Base-by-base conservation (phyloP, 2,888 invertebrate species). In the Rotaria macrura region DNA sequence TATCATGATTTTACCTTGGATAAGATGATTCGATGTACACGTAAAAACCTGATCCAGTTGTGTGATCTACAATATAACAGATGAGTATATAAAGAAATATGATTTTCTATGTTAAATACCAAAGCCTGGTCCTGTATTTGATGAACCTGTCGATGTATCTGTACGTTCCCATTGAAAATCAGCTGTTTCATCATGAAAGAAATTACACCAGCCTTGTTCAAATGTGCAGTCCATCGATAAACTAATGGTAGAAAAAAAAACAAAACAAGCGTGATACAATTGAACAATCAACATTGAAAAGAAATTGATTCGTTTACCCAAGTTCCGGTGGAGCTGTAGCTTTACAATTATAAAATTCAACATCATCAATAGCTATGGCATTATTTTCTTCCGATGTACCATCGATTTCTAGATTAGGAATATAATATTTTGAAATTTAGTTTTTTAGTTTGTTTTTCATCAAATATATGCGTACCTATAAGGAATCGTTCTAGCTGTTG, bases 21-120 rank as follows among this genome's bases (percentile, higher is more conserved):
- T 87, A 87, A 29, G 89, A 88, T 3, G 88, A 87, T 86, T 89
- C 88, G 83, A 89, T 88, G 85, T 87, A 89, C 54, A 88, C 87
- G 86, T 89, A 89, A 85, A 88, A 88, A 23, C 89, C 89, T 20
- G 25, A 17, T 20, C 86, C 86, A 83, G 85, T 86, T 29, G 86
- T 86, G 25, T 86, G 86, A 54, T 86, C 86, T 29, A 38, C 17
- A 40, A 9, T 0, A 43, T n/a, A 79, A 23, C 2, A 7, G 3
- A 29, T 65, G 17, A 65, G 4, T 4, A 65, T 65, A 65, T 29
- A 25, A 14, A 14, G 12, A 79, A 9, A 43, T 25, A 40, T 38
- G 1, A 79, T 20, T 34, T 43, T 79, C 20, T 20, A 2, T 47
- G 47, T 34, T 54, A 10, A 17, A 38, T 79, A 79, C 79, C 79